These are phyloP conservation scores for Apotomis betuletana DNA, from an alignment of 2,888 invertebrate genomes.

Conservation along the genomic window DNA sequence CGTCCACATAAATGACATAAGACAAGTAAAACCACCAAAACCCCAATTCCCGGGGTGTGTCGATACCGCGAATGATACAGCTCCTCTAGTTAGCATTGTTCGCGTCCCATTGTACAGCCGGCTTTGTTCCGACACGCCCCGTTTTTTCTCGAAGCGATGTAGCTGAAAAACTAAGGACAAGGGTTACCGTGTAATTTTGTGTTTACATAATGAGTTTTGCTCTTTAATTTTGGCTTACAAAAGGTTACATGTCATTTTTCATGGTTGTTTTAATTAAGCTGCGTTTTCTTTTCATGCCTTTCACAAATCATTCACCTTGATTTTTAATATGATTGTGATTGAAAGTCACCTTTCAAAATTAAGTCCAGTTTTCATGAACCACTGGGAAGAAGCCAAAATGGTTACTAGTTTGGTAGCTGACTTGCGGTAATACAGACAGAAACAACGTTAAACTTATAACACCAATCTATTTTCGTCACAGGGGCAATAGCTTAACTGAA, in stretches of 20 bases:
- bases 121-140: constrained; percentile 80
- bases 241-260: constrained; percentile 2
- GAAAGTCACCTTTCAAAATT: too few species aligned
- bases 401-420: too few species aligned
- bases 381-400: too few species aligned
- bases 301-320: too few species aligned
- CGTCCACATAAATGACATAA: constrained; percentile 2
- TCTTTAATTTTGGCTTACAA: constrained; percentile 16
- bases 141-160: constrained; percentile 73
- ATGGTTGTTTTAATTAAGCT: neutral
- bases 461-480: too few species aligned
- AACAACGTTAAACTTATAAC: too few species aligned
- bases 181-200: constrained; percentile 52
- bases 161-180: constrained; percentile 48
- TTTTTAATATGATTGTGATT: too few species aligned
- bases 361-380: too few species aligned
- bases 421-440: too few species aligned
- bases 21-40: constrained; percentile 43
- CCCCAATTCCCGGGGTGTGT: constrained; percentile 55
- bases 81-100: constrained; percentile 79
- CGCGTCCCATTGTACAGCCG: constrained; percentile 70
- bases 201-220: constrained; percentile 54
- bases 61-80: constrained; percentile 78
- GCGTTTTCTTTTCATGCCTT: too few species aligned
- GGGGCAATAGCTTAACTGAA: too few species aligned